Conservation (phyloP, 1,140 invertebrate species). For the Araneus ventricosus region DNA sequence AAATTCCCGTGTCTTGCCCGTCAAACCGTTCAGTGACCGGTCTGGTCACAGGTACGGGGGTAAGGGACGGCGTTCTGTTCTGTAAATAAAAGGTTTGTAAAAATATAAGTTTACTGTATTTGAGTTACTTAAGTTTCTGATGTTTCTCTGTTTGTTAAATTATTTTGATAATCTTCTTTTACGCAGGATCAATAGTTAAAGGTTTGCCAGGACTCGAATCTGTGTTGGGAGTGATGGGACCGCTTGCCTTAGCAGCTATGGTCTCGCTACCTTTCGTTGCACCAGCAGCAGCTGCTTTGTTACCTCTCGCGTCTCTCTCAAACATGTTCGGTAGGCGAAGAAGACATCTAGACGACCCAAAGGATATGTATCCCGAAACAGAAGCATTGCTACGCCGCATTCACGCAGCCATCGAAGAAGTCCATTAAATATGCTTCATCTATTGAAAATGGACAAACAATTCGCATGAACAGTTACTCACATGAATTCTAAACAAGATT, state of each 20-base stretch:
- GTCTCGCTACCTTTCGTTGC: constrained; percentile 63
- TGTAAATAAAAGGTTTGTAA: no score
- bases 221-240: constrained; percentile 53
- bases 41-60: no score
- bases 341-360: constrained; percentile 39
- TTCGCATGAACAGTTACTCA: not conserved
- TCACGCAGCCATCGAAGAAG: constrained; percentile 48
- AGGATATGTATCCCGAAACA: not conserved
- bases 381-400: constrained; percentile 47
- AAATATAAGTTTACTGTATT: no score
- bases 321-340: constrained; percentile 56
- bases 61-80: no score
- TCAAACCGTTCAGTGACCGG: no score
- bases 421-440: not conserved
- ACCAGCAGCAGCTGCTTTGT: constrained; percentile 57
- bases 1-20: no score
- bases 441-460: not conserved
- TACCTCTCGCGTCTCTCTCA: constrained; percentile 59
- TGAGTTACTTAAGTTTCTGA: no score
- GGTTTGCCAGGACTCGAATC: constrained; percentile 42
- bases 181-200: not conserved
- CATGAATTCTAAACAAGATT: no score
- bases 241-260: constrained; percentile 68
- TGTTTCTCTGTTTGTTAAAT: no score
- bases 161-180: not conserved